Conservation (phyloP, 2,797 vertebrate species). For the Molossus molossus region DNA sequence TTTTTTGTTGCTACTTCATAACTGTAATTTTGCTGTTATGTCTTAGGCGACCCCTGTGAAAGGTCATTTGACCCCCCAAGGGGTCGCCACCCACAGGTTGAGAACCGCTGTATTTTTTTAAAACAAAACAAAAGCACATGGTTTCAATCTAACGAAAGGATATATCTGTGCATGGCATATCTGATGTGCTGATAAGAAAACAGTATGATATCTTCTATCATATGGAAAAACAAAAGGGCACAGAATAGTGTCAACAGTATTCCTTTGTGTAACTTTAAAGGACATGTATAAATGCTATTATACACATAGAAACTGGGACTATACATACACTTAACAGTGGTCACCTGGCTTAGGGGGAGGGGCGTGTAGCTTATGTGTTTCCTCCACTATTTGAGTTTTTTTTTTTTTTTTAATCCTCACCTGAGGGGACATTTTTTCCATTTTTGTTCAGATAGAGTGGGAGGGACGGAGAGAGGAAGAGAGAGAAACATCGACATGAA, state of each 20-base stretch:
- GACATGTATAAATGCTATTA: background rate
- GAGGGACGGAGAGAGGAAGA: no score
- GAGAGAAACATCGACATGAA: no score
- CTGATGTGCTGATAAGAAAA: background rate
- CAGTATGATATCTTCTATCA: background rate
- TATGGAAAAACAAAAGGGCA: background rate
- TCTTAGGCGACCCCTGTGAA: no score
- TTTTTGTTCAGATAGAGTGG: no score
- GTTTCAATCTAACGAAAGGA: background rate
- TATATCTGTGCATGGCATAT: background rate
- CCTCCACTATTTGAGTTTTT: slow-evolving; percentile 6
- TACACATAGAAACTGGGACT: background rate
- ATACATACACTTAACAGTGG: background rate
- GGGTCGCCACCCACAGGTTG: no score
- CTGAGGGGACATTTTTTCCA: no score
- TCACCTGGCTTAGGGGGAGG: background rate
- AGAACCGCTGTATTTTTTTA: no score
- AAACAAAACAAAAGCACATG: background rate
- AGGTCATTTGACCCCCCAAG: no score
- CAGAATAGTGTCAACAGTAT: background rate
- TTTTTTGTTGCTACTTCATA: no score
- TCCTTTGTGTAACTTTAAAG: slow-evolving; percentile 17
- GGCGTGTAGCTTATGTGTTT: background rate
- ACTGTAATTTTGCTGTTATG: no score
- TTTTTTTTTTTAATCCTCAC: background rate